These are phyloP conservation scores for Drosophila antonietae DNA, from an alignment of 2,888 invertebrate genomes.

Conservation along the genomic window DNA sequence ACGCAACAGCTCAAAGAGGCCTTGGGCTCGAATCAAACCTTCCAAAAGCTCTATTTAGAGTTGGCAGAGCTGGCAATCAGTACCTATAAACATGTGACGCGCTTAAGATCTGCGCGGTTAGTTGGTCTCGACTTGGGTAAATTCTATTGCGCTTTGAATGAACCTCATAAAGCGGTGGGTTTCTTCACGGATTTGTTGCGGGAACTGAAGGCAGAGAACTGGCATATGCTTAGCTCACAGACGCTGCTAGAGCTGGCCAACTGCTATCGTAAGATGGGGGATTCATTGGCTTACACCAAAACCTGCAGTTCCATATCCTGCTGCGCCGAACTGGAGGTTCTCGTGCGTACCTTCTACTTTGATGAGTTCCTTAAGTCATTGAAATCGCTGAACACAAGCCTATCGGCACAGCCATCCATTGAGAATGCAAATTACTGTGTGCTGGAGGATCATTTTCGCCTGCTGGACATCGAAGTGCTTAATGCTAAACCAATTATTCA, in stretches of 20 bases:
- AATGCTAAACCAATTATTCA: slow-evolving; percentile 83
- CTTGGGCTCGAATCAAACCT: slow-evolving; percentile 94
- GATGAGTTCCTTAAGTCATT: slow-evolving; percentile 92
- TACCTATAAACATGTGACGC: slow-evolving; percentile 96
- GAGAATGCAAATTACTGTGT: slow-evolving; percentile 83
- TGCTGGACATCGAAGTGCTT: slow-evolving; percentile 80
- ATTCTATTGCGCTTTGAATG: slow-evolving; percentile 94
- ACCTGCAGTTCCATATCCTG: slow-evolving; percentile 92
- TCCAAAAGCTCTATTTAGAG: slow-evolving; percentile 96
- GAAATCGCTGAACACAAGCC: slow-evolving; percentile 81
- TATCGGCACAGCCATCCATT: slow-evolving; percentile 79
- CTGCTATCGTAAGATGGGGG: slow-evolving; percentile 92
- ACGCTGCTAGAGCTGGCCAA: slow-evolving; percentile 93
- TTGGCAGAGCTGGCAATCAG: slow-evolving; percentile 97
- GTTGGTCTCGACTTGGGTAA: slow-evolving; percentile 95
- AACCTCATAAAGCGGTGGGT: slow-evolving; percentile 94
- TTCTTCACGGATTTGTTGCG: slow-evolving; percentile 94
- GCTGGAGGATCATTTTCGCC: slow-evolving; percentile 85
- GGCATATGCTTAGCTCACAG: slow-evolving; percentile 93
- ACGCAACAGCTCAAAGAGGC: slow-evolving; percentile 95
- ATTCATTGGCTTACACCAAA: slow-evolving; percentile 89
- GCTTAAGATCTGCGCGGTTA: slow-evolving; percentile 91
- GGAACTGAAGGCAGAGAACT: slow-evolving; percentile 94
- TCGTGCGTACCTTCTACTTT: slow-evolving; percentile 91
- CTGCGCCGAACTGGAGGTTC: slow-evolving; percentile 90